Conservation (phyloP, 2,888 invertebrate species). For the Stegophylla sp. region DNA sequence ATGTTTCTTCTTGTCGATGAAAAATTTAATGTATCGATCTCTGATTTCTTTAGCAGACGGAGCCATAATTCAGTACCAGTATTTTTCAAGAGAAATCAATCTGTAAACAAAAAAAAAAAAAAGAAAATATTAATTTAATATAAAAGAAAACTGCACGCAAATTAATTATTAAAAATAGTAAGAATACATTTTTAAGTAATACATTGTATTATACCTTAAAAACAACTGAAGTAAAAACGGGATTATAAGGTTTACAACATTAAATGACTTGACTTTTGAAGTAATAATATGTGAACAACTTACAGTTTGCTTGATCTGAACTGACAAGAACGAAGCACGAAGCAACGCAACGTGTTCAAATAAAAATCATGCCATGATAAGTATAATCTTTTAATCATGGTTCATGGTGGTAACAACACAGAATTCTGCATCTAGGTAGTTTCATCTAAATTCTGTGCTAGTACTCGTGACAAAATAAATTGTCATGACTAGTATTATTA, state of each 20-base stretch:
- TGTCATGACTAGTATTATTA: too few relatives aligned
- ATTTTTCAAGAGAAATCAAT: background rate
- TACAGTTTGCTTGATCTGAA: too few relatives aligned
- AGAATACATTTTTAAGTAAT: background rate
- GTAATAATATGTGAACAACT: too few relatives aligned
- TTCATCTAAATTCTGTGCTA: too few relatives aligned
- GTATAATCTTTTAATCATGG: too few relatives aligned
- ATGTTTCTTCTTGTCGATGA: slow-evolving; percentile 81
- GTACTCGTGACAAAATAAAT: too few relatives aligned
- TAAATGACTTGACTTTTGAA: too few relatives aligned
- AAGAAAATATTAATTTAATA: background rate
- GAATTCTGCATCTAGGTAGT: too few relatives aligned
- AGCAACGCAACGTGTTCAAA: slow-evolving; percentile 36
- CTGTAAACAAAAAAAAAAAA: too few relatives aligned
- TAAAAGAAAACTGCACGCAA: background rate
- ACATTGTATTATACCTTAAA: background rate
- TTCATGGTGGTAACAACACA: too few relatives aligned
- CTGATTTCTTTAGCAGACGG: slow-evolving; percentile 79
- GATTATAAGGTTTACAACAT: too few relatives aligned
- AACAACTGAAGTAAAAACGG: background rate
- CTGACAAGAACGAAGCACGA: background rate
- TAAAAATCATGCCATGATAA: slow-evolving; percentile 20
- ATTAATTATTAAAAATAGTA: background rate
- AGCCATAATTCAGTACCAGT: slow-evolving; percentile 7
- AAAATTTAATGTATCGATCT: slow-evolving; percentile 86